Percentiles rank a stretch among this genome's conserved stretches.
Conservation (phyloP, 1,140 invertebrate genomes). For the Berghia stephanieae region DNA sequence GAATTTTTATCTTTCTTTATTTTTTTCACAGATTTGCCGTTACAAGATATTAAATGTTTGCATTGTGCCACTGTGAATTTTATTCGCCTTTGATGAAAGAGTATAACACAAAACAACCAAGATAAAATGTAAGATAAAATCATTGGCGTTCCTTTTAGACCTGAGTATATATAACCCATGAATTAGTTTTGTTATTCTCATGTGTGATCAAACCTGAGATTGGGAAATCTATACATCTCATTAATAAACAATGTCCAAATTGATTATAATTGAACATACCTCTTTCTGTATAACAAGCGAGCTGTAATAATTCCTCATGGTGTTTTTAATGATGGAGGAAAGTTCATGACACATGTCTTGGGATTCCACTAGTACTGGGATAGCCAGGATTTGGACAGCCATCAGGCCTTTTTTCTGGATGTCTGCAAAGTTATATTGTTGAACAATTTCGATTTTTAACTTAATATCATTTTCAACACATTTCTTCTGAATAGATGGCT, state of each 20-base stretch:
- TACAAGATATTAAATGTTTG: too few relatives aligned
- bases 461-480: neutral
- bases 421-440: conserved; percentile 41
- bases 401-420: conserved; percentile 56
- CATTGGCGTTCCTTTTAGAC: too few relatives aligned
- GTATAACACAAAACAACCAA: too few relatives aligned
- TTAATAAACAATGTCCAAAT: neutral
- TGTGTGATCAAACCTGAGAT: too few relatives aligned
- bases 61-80: too few relatives aligned
- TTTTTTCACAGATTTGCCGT: too few relatives aligned
- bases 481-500: neutral
- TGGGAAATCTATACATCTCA: too few relatives aligned
- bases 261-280: conserved; percentile 24
- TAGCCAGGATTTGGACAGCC: conserved; percentile 46
- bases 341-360: conserved; percentile 35
- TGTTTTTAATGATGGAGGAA: conserved; percentile 37
- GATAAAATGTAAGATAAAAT: neutral
- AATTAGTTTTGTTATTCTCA: too few relatives aligned
- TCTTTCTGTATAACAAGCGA: conserved; percentile 44
- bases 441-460: too few relatives aligned
- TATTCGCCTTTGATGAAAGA: too few relatives aligned
- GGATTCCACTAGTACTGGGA: conserved; percentile 34
- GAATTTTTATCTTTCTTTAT: too few relatives aligned
- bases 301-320: conserved; percentile 35
- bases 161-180: too few relatives aligned